phyloP scores from a whole-genome alignment of 2,888 invertebrate genomes.

The Marronus borbonicus region DNA sequence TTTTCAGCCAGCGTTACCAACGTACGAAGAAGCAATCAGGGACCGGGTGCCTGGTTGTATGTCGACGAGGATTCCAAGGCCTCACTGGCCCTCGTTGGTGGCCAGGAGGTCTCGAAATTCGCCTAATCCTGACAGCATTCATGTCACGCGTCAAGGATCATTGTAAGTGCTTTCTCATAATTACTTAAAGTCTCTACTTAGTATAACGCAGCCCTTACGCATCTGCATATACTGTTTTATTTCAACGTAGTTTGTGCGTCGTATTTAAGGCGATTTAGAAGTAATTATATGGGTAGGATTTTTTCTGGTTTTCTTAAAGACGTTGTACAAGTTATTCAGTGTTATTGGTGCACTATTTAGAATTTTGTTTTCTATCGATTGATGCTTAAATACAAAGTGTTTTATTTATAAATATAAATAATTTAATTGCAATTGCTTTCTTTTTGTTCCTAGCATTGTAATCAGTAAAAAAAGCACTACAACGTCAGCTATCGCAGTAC shows the following conservation, averaged over 20 bases:
- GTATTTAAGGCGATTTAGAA: neutral
- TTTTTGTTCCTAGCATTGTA: too few species aligned
- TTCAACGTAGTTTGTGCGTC: neutral
- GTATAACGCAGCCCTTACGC: conserved; percentile 2
- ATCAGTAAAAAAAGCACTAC: too few species aligned
- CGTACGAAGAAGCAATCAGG: conserved; percentile 72
- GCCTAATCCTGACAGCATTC: conserved; percentile 64
- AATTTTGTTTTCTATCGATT: too few species aligned
- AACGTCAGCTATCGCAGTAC: too few species aligned
- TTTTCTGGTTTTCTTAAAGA: conserved; percentile 5
- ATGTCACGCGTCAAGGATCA: conserved; percentile 68
- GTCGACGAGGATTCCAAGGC: conserved; percentile 64
- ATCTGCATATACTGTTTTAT: neutral
- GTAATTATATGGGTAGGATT: neutral
- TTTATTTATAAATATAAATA: too few species aligned
- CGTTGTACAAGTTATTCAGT: too few species aligned
- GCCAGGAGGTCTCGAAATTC: conserved; percentile 64
- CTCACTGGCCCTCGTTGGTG: conserved; percentile 68
- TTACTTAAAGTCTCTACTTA: conserved; percentile 29
- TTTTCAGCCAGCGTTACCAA: conserved; percentile 69
- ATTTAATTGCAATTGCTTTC: too few species aligned
- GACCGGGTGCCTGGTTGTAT: conserved; percentile 63
- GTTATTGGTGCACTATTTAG: too few species aligned
- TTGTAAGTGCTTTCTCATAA: conserved; percentile 64
- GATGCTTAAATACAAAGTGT: too few species aligned